Percentiles rank a stretch among this genome's conserved stretches.
Conservation (phyloP, 2,797 vertebrate genomes). For the Neosilurus mollespiculum region DNA sequence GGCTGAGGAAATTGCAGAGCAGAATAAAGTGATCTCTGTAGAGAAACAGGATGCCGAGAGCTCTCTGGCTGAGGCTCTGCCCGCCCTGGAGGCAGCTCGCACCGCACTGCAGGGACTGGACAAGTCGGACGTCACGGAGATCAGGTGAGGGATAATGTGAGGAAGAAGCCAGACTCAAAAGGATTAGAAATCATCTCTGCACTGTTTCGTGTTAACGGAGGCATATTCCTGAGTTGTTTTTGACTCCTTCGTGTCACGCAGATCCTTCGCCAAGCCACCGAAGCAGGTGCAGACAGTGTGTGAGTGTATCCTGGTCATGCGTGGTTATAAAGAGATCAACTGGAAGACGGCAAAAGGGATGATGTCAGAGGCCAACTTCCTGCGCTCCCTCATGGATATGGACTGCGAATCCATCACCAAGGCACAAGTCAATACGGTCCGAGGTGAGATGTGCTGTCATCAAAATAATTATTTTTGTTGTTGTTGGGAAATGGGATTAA, state of each 20-base stretch:
- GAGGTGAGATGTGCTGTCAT: slow-evolving; percentile 70
- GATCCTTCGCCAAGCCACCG: slow-evolving; percentile 95
- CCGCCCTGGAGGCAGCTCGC: slow-evolving; percentile 87
- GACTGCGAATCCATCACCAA: slow-evolving; percentile 84
- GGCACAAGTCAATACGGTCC: slow-evolving; percentile 83
- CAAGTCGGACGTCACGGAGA: slow-evolving; percentile 94
- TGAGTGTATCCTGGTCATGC: slow-evolving; percentile 93
- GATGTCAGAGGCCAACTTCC: slow-evolving; percentile 96
- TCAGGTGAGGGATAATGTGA: slow-evolving; percentile 74
- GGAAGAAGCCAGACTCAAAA: too few species aligned
- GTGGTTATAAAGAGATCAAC: slow-evolving; percentile 89
- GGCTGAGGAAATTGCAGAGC: slow-evolving; percentile 89
- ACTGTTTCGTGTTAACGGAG: too few species aligned
- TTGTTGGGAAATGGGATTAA: background rate
- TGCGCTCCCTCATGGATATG: slow-evolving; percentile 87
- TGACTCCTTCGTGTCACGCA: slow-evolving; percentile 53
- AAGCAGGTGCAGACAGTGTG: slow-evolving; percentile 92
- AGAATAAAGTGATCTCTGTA: slow-evolving; percentile 86
- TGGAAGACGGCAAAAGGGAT: slow-evolving; percentile 93
- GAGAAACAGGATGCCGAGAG: slow-evolving; percentile 90
- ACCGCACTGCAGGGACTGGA: slow-evolving; percentile 89
- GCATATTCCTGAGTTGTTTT: too few species aligned
- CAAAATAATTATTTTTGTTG: background rate
- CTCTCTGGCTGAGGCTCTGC: slow-evolving; percentile 86
- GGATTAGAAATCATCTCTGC: too few species aligned